These are phyloP conservation scores for Drosophila suzukii DNA, from an alignment of 1,140 invertebrate species.

Conservation along the genomic window DNA sequence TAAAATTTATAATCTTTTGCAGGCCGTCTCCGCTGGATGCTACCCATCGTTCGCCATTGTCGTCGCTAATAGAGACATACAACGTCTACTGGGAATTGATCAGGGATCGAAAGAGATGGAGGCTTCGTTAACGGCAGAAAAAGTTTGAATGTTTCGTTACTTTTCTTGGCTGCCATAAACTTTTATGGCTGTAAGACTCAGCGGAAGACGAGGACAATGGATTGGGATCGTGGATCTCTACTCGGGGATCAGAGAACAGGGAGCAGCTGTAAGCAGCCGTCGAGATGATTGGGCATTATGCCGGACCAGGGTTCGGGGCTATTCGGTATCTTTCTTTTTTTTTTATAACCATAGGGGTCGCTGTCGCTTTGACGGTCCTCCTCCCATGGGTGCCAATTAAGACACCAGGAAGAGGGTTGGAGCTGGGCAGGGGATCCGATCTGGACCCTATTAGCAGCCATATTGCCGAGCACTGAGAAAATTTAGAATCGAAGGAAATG, in stretches of 20 bases:
- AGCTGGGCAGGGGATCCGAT: constrained; percentile 11
- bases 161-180: constrained; percentile 53
- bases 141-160: constrained; percentile 54
- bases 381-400: constrained; percentile 58
- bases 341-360: constrained; percentile 47
- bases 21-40: constrained; percentile 34
- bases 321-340: constrained; percentile 20
- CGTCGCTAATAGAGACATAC: constrained; percentile 61
- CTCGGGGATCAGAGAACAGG: constrained; percentile 11
- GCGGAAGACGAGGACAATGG: constrained; percentile 52
- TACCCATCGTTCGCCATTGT: constrained; percentile 43
- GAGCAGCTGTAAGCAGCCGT: constrained; percentile 56
- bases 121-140: constrained; percentile 43
- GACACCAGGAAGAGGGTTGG: constrained; percentile 41
- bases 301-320: constrained; percentile 19
- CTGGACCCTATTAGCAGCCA: constrained; percentile 53
- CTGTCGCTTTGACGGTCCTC: constrained; percentile 37
- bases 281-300: constrained; percentile 58
- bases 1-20: constrained; percentile 64
- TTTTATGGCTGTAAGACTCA: constrained; percentile 45
- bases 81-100: constrained; percentile 44
- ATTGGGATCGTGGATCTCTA: constrained; percentile 4
- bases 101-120: constrained; percentile 15
- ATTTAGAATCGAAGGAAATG: not conserved
- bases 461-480: constrained; percentile 32